Evolutionary conservation across 2,888 invertebrate species (phyloP), one percentile per base, ranked within the genome.

Genomic region (Hemaris fuciformis): DNA sequence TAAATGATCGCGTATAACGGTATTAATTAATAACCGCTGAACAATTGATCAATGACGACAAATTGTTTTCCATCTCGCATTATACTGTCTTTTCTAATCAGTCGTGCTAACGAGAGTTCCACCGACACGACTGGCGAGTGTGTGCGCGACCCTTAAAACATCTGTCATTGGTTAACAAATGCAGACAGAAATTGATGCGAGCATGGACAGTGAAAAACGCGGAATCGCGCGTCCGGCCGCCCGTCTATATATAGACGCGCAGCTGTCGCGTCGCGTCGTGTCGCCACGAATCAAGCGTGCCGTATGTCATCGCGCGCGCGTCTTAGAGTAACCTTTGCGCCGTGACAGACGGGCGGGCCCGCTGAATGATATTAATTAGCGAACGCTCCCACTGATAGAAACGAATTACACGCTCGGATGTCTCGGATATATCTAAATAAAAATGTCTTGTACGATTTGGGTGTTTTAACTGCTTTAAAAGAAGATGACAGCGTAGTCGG

Each of bases 141-240:
- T 53, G 27, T 53, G 31, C 53, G 62, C 69, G 82, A 87, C 85
- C 88, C 87, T 89, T 88, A 83, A 84, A 86, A 80, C 88, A 89
- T 89, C 88, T 90, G 90, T 91, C 91, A 91, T 89, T 91, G 85
- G 84, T 82, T 89, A 91, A 91, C 89, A 86, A 88, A 89, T 85
- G 85, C 79, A 73, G 91, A 91, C 91, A 88, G 89, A 75, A 88
- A 91, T 91, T 91, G 91, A 91, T 91, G 91, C 79, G 85, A 76
- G 74, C 77, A 79, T 72, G 87, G 91, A 91, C 91, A 90, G 90
- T 91, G 91, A 91, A 91, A 91, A 91, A 91, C 89, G 88, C 88
- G 87, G 88, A 90, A 85, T 88, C 80, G 83, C 79, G 84, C 87
- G 88, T 84, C 87, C 84, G 81, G 68, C 87, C 84, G 80, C 67